A percentile compares a stretch with the other conserved stretches of the same genome.
Evolutionary conservation across 2,888 invertebrate species (phyloP).

Genomic region (Lamellibrachia satsuma): DNA sequence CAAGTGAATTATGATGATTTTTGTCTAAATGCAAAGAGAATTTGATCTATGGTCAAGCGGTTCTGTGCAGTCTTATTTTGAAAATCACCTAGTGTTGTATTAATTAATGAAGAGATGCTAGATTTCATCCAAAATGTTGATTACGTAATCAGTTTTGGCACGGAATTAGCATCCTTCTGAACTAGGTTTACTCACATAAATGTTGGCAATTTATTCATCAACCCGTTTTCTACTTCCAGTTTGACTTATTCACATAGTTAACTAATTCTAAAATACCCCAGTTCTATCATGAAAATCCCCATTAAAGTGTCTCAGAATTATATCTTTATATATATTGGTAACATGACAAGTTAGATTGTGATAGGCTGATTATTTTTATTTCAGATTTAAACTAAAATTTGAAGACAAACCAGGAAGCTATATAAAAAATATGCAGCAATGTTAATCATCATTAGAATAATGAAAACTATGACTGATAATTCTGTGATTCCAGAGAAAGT

Average conservation of each 20-base stretch:
- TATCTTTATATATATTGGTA: neutral
- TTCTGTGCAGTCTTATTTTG: neutral
- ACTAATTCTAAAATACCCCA: constrained; percentile 3
- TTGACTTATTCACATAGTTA: neutral
- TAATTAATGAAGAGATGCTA: neutral
- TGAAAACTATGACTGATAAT: neutral
- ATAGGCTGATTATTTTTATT: neutral
- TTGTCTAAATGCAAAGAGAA: neutral
- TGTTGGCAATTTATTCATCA: neutral
- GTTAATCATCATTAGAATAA: neutral
- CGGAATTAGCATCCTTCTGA: neutral
- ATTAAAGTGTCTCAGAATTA: neutral
- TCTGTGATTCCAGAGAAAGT: too few species aligned
- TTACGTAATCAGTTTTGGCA: neutral
- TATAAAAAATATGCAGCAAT: neutral
- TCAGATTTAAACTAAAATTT: neutral
- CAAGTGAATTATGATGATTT: neutral
- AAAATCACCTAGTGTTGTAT: neutral
- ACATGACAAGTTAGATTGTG: neutral
- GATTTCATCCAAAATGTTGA: neutral
- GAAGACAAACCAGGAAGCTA: neutral
- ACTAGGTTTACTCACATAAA: neutral
- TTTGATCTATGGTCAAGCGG: neutral
- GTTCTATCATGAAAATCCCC: neutral
- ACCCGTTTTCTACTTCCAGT: neutral